Evolutionary conservation across 2,113 vertebrate genomes (phyloP).

Genomic region (Platysternon megacephalum): DNA sequence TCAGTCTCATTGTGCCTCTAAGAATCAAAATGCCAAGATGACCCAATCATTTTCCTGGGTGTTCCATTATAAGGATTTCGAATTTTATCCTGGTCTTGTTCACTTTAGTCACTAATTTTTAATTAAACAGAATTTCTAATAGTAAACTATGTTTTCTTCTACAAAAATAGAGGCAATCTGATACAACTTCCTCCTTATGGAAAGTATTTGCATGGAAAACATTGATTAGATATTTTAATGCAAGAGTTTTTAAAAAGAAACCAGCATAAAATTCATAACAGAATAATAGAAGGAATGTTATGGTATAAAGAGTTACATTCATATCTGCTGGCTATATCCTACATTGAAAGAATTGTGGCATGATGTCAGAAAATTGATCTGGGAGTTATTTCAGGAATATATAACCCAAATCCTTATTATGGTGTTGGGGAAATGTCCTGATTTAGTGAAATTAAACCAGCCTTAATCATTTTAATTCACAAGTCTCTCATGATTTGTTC

Average conservation of each 20-base stretch:
- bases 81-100: background rate
- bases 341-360: background rate
- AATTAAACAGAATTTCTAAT: background rate
- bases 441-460: slow-evolving; percentile 47
- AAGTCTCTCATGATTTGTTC: slow-evolving; percentile 51
- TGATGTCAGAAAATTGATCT: slow-evolving; percentile 17
- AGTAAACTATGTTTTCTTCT: background rate
- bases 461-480: slow-evolving; percentile 56
- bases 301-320: background rate
- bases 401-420: slow-evolving; percentile 41
- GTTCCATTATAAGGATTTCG: background rate
- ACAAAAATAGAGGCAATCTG: background rate
- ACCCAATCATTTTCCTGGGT: background rate
- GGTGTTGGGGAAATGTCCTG: slow-evolving; percentile 38
- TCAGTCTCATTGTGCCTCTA: background rate
- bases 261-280: background rate
- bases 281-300: background rate
- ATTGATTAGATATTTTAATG: background rate
- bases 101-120: background rate
- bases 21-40: background rate
- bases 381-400: slow-evolving; percentile 28
- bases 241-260: background rate
- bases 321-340: background rate
- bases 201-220: background rate
- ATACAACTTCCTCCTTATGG: background rate